Conservation (phyloP, 2,888 invertebrate genomes). For the Athrips mouffetella region DNA sequence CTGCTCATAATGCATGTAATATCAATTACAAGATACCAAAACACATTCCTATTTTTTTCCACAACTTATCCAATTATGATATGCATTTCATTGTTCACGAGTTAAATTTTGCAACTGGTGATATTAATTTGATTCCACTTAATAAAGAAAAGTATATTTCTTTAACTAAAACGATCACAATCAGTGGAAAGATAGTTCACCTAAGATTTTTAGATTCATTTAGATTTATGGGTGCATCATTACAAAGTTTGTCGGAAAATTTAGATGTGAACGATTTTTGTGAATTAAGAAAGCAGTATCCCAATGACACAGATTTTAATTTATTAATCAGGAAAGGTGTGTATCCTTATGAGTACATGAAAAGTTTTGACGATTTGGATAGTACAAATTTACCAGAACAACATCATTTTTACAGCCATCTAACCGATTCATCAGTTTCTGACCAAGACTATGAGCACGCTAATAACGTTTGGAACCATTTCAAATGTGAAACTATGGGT, state of each 20-base stretch:
- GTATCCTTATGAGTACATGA: slow-evolving; percentile 29
- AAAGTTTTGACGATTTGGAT: slow-evolving; percentile 20
- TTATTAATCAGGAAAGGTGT: slow-evolving; percentile 24
- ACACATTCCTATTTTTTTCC: slow-evolving; percentile 25
- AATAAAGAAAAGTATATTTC: slow-evolving; percentile 37
- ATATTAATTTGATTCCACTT: slow-evolving; percentile 28
- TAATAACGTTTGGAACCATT: slow-evolving; percentile 27
- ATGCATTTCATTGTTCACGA: slow-evolving; percentile 34
- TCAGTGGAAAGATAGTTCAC: background rate
- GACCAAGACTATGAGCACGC: slow-evolving; percentile 27
- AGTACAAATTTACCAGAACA: slow-evolving; percentile 19
- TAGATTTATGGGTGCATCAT: too few species aligned
- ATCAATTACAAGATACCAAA: background rate
- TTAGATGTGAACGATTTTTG: background rate
- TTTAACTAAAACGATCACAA: slow-evolving; percentile 20
- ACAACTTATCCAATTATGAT: slow-evolving; percentile 33
- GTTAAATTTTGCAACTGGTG: slow-evolving; percentile 26
- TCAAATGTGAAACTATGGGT: slow-evolving; percentile 17
- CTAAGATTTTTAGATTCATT: too few species aligned
- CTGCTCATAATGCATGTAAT: background rate
- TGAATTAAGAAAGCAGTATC: too few species aligned
- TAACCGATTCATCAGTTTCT: slow-evolving; percentile 19
- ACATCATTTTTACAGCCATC: slow-evolving; percentile 22
- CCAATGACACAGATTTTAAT: slow-evolving; percentile 17
- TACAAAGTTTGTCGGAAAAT: too few species aligned